Percentiles rank a stretch among this genome's conserved stretches.
Conservation (phyloP, 2,888 invertebrate species). For the Pollenia griseotomentosa region DNA sequence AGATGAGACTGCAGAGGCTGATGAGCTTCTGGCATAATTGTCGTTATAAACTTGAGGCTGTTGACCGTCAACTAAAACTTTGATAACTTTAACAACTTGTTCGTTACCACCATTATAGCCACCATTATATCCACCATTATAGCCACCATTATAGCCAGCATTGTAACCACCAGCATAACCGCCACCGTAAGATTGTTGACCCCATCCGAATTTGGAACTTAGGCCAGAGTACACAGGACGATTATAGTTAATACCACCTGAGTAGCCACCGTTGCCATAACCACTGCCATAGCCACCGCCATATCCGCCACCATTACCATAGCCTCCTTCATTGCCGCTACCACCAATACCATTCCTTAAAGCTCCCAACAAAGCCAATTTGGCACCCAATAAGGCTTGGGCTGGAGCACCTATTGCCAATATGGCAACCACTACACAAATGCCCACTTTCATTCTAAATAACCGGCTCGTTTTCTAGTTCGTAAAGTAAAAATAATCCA, state of each 20-base stretch:
- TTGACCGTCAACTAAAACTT: constrained; percentile 72
- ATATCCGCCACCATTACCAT: constrained; percentile 40
- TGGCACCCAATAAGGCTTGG: constrained; percentile 80
- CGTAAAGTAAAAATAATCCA: constrained; percentile 18
- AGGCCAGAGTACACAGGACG: constrained; percentile 64
- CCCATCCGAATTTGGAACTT: constrained; percentile 66
- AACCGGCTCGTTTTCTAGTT: not conserved
- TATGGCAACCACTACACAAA: constrained; percentile 76
- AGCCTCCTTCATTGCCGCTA: constrained; percentile 22
- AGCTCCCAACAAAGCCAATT: constrained; percentile 79
- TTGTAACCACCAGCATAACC: constrained; percentile 56
- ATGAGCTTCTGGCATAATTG: constrained; percentile 40
- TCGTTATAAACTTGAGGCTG: constrained; percentile 58
- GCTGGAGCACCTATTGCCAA: constrained; percentile 77
- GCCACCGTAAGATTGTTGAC: constrained; percentile 66
- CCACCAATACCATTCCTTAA: constrained; percentile 75
- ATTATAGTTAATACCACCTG: constrained; percentile 53
- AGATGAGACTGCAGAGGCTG: constrained; percentile 58
- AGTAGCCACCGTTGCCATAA: constrained; percentile 8
- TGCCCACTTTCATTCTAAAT: constrained; percentile 78
- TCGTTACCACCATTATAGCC: constrained; percentile 58
- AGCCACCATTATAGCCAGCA: constrained; percentile 2
- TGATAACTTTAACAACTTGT: constrained; percentile 71
- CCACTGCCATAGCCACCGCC: constrained; percentile 26
- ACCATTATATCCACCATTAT: constrained; percentile 21